Evolutionary conservation across 1,140 invertebrate genomes (phyloP).

Genomic region (Drosophila ambigua): DNA sequence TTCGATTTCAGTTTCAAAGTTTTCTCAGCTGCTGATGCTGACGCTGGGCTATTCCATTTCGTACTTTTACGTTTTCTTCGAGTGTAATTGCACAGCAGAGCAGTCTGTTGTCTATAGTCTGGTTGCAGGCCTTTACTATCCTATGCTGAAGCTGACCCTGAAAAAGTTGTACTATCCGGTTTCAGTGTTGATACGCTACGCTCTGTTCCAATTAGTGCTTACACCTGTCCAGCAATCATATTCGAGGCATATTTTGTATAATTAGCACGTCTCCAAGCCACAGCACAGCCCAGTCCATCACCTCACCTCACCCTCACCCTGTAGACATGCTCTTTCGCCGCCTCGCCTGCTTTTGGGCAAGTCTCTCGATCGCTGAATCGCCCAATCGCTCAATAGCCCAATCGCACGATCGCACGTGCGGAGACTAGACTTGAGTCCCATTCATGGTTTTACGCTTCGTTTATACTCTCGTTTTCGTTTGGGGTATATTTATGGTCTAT

Average conservation of each 20-base stretch:
- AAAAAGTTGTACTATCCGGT: conserved; percentile 19
- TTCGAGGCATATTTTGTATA: conserved; percentile 31
- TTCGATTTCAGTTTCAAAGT: conserved; percentile 43
- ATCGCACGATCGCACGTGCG: conserved; percentile 51
- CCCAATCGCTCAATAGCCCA: conserved; percentile 1
- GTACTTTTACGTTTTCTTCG: conserved; percentile 39
- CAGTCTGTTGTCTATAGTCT: conserved; percentile 9
- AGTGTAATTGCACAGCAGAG: conserved; percentile 42
- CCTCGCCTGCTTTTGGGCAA: conserved; percentile 45
- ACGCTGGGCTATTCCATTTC: background rate
- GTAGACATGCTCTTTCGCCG: conserved; percentile 12
- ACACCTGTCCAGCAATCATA: conserved; percentile 40
- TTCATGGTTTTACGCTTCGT: conserved; percentile 51
- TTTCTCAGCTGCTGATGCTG: conserved; percentile 38
- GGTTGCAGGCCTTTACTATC: conserved; percentile 31
- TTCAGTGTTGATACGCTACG: conserved; percentile 48
- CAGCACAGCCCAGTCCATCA: conserved; percentile 19
- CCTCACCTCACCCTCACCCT: conserved; percentile 4
- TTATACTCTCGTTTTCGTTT: conserved; percentile 55
- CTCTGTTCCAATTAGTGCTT: conserved; percentile 61
- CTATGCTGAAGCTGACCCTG: conserved; percentile 49
- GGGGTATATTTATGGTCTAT: conserved; percentile 36
- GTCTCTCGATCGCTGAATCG: conserved; percentile 9
- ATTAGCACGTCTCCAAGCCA: conserved; percentile 43
- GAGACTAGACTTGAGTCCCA: conserved; percentile 43